Evolutionary conservation across 2,888 invertebrate genomes (phyloP).

Genomic region (Chouioia cunea): DNA sequence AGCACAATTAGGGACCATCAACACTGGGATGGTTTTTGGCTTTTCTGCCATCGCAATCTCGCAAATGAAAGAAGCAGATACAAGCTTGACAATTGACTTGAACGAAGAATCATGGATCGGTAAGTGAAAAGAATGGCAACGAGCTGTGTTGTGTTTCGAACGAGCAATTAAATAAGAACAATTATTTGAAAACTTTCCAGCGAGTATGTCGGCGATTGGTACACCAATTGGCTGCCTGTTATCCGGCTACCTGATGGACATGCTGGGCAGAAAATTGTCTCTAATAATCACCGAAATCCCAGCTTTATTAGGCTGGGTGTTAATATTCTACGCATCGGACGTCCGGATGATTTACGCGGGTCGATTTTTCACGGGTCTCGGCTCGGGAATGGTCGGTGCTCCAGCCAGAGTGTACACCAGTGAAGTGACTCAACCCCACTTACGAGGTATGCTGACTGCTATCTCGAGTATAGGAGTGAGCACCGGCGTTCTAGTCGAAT

Average conservation of each 20-base stretch:
- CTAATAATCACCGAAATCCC: slow-evolving; percentile 78
- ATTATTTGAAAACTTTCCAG: slow-evolving; percentile 64
- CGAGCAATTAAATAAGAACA: background rate
- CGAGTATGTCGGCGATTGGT: slow-evolving; percentile 76
- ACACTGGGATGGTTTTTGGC: slow-evolving; percentile 79
- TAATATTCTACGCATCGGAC: slow-evolving; percentile 74
- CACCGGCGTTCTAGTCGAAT: slow-evolving; percentile 77
- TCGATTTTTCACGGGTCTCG: slow-evolving; percentile 77
- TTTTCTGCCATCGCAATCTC: slow-evolving; percentile 78
- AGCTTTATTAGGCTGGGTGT: slow-evolving; percentile 77
- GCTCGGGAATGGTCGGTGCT: slow-evolving; percentile 81
- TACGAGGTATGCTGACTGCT: slow-evolving; percentile 81
- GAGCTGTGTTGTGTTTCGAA: no score
- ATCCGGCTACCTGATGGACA: slow-evolving; percentile 80
- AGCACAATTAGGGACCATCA: slow-evolving; percentile 78
- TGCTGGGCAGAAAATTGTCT: slow-evolving; percentile 75
- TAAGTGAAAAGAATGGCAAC: slow-evolving; percentile 63
- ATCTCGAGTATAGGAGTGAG: slow-evolving; percentile 80
- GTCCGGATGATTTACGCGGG: slow-evolving; percentile 76
- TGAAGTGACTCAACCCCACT: slow-evolving; percentile 80
- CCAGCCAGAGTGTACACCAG: slow-evolving; percentile 79
- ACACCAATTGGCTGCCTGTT: slow-evolving; percentile 79
- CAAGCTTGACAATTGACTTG: slow-evolving; percentile 71
- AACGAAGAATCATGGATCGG: slow-evolving; percentile 78
- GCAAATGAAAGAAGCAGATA: slow-evolving; percentile 71